These are phyloP conservation scores for Glaucidium brasilianum DNA, from an alignment of 2,113 vertebrate genomes.

Conservation along the genomic window DNA sequence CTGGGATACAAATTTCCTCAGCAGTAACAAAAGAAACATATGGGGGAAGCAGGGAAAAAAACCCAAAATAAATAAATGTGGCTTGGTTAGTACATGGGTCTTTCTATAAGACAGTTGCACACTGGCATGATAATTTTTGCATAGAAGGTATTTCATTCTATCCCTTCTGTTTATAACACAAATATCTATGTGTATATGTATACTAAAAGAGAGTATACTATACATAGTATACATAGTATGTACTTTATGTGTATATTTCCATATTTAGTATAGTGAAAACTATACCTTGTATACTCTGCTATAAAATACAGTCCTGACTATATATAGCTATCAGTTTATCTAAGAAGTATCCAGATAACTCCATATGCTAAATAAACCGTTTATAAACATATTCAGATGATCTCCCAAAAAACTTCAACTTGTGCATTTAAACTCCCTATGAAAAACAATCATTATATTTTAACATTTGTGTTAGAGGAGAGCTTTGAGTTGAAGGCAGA, in stretches of 20 bases:
- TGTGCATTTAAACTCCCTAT: background rate
- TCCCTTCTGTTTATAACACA: background rate
- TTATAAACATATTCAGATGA: background rate
- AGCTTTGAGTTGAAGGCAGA: background rate
- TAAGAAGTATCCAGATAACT: background rate
- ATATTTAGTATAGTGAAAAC: background rate
- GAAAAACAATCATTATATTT: background rate
- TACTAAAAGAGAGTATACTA: background rate
- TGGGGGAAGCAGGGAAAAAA: background rate
- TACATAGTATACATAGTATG: background rate
- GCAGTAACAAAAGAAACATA: background rate
- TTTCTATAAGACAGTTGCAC: background rate
- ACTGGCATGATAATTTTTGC: background rate
- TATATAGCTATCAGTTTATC: background rate
- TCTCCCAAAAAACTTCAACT: background rate
- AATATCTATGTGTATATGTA: background rate
- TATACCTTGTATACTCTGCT: background rate
- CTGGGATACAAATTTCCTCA: background rate
- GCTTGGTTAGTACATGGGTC: background rate
- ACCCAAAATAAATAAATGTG: background rate
- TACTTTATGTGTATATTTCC: background rate
- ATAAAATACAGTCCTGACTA: background rate
- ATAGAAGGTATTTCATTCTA: background rate
- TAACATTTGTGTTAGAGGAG: background rate
- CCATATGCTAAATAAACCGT: background rate